Base-by-base conservation (phyloP, 2,888 invertebrate species). In the Erpobdella octoculata region DNA sequence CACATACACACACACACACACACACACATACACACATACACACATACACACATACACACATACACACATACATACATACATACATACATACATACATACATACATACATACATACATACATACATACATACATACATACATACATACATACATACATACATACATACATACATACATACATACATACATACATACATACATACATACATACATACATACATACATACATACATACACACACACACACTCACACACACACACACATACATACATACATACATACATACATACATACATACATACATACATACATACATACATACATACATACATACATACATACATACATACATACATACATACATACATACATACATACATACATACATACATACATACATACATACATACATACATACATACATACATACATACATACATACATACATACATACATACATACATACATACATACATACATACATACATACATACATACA, bases 1-100 rank as follows among this genome's bases (percentile, higher is more conserved):
- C 62, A 62, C 21, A 28, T n/a, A 62, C 62, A 62, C 31, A n/a
- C 62, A 62, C 28, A n/a, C 33, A 33, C 31, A n/a, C 62, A 12
- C 62, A 8, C 28, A 31, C 5, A 4, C 62, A 62, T 35, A n/a
- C 62, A 62, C 9, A 4, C 62, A 62, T n/a, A n/a, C 62, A 62
- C 31, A n/a, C 31, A 33, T 35, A n/a, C 15, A 33, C 62, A 8
- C 1, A 62, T 35, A n/a, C 62, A 62, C 33, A n/a, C 62, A 33
- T 35, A 28, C 33, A 33, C 31, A 8, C 62, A 33, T 1, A 1
- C 25, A 62, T 35, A 28, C 62, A 62, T 35, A 18, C 61, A 41
- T n/a, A 41, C 46, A 41, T n/a, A 41, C 46, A 41, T n/a, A 41
- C 46, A 41, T n/a, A 41, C 46, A 41, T n/a, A 41, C 46, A 41